These are phyloP conservation scores for Cyprinella venusta DNA, from an alignment of 2,797 vertebrate genomes.

Conservation along the genomic window DNA sequence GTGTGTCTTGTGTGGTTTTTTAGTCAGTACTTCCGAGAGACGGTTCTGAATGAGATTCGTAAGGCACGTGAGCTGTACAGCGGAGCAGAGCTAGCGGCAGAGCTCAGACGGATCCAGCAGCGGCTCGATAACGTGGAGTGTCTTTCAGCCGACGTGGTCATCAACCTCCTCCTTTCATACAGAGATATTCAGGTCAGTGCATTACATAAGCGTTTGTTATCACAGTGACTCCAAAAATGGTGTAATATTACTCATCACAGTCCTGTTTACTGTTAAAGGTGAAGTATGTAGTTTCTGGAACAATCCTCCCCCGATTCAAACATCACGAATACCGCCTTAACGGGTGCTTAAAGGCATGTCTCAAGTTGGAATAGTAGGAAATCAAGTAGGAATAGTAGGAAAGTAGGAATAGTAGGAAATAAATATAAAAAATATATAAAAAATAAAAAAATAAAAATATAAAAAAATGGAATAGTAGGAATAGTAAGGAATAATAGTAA, in stretches of 20 bases:
- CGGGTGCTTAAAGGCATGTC: no score
- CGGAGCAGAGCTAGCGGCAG: constrained; percentile 87
- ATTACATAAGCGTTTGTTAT: not conserved
- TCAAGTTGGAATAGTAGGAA: no score
- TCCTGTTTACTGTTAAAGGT: no score
- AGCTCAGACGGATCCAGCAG: constrained; percentile 92
- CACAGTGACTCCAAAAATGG: not conserved
- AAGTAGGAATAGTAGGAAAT: no score
- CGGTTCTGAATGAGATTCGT: constrained; percentile 93
- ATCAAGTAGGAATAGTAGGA: no score
- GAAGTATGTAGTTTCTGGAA: not conserved
- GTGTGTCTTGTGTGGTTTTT: not conserved
- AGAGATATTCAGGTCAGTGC: constrained; percentile 93
- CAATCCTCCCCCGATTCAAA: not conserved
- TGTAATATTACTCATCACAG: not conserved
- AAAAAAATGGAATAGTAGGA: no score
- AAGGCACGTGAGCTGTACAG: constrained; percentile 91
- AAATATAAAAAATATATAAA: no score
- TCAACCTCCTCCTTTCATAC: constrained; percentile 96
- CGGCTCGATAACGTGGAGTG: constrained; percentile 95
- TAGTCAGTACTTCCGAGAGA: constrained; percentile 95
- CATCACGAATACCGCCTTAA: not conserved
- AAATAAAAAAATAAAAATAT: no score
- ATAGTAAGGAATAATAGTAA: no score
- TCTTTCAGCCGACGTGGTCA: constrained; percentile 94